Evolutionary conservation across 2,797 vertebrate species (phyloP).

Genomic region (Fistularia tabacaria): DNA sequence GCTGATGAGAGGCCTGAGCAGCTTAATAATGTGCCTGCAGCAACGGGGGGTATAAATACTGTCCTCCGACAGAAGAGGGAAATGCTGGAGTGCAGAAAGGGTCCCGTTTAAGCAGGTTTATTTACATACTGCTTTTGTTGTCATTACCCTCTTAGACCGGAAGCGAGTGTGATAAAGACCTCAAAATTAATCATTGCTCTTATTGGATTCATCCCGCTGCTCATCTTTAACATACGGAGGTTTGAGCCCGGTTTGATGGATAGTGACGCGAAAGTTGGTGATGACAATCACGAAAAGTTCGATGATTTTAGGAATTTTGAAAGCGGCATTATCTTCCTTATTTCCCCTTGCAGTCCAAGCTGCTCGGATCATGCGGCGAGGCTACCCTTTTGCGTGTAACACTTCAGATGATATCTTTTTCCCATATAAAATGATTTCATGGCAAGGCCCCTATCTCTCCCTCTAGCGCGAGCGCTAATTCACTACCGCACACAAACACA

Average conservation of each 20-base stretch:
- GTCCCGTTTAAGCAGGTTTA: slow-evolving; percentile 42
- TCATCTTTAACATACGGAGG: no score
- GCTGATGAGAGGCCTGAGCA: slow-evolving; percentile 44
- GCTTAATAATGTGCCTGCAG: slow-evolving; percentile 60
- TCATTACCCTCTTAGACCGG: slow-evolving; percentile 26
- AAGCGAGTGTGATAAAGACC: slow-evolving; percentile 30
- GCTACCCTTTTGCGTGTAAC: slow-evolving; percentile 25
- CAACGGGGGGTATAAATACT: slow-evolving; percentile 42
- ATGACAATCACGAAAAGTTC: no score
- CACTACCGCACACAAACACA: slow-evolving; percentile 5
- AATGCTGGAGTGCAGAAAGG: slow-evolving; percentile 29
- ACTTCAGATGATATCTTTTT: slow-evolving; percentile 48
- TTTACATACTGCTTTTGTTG: slow-evolving; percentile 27
- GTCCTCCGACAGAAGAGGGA: slow-evolving; percentile 31
- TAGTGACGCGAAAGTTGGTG: no score
- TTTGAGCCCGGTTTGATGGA: no score
- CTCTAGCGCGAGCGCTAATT: neutral
- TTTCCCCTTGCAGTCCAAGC: no score
- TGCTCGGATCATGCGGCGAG: no score
- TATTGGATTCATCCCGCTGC: no score
- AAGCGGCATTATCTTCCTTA: no score
- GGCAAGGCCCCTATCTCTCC: slow-evolving; percentile 11
- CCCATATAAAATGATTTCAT: slow-evolving; percentile 41
- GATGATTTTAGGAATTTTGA: no score
- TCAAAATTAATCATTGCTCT: slow-evolving; percentile 7